Base-by-base conservation (phyloP, 1,140 invertebrate genomes). In the Pachypeltis micranthus region DNA sequence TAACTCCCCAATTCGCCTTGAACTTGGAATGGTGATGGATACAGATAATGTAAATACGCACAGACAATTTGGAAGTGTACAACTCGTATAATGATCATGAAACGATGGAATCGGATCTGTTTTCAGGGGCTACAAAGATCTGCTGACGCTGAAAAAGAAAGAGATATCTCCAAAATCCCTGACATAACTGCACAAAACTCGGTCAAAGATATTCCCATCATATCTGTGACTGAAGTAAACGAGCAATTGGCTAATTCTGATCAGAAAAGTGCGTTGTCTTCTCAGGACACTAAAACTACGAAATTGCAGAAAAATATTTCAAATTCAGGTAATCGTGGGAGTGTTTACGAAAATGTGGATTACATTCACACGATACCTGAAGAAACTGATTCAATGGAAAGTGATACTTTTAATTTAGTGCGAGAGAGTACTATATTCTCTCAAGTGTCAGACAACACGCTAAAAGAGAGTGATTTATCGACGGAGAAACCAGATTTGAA, bases 381-480 rank as follows among this genome's bases (percentile, higher is more conserved):
- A 61, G 65, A 65, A 51, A 71, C 73, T 12, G 67, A 69, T 34
- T 44, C 64, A 2, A 68, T 69, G 29, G 73, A 76, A 21, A 72
- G 74, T 27, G 75, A 79, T 23, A 77, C 79, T 63, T 79, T 79
- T 63, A 75, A 77, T 57, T 71, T 86, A 29, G 76, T 84, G 12
- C 80, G 85, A 70, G 83, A 85, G 62, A 86, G 85, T 70, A 78
- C 79, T 44, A 74, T 87, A 1, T 86, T 86, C 69, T 84, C 83
- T 1, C 81, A 85, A 74, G 84, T 86, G 66, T 85, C 83, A 0
- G 75, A 74, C 16, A 80, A 82, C 64, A 80, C 76, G 34, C 62
- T 78, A 24, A 68, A 66, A 12, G 60, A 68, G 74, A 19, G 68
- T 72, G 12, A 66, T 70, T 3, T 64, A 67, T 3, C 64, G 66